These are phyloP conservation scores for Thaleichthys pacificus DNA, from an alignment of 2,797 vertebrate genomes.

Conservation along the genomic window DNA sequence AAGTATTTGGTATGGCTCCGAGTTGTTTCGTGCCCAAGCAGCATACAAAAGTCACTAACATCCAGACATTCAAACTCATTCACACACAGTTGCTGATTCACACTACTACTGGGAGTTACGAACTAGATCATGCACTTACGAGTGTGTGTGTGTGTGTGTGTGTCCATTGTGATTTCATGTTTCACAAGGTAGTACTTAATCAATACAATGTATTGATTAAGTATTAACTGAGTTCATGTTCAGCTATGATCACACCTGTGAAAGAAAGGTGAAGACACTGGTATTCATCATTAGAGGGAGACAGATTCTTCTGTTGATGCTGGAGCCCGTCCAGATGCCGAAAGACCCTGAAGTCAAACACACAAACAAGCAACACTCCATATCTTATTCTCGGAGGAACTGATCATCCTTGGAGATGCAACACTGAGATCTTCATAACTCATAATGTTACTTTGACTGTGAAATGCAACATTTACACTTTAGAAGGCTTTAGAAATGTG, in stretches of 20 bases:
- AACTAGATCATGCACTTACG: not conserved
- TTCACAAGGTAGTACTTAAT: not conserved
- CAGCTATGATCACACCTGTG: not conserved
- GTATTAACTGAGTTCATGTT: not conserved
- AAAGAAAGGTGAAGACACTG: not conserved
- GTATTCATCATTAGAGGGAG: slow-evolving; percentile 50
- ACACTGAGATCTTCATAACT: not conserved
- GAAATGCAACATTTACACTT: not conserved
- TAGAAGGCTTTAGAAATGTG: not conserved
- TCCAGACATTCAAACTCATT: too few relatives aligned
- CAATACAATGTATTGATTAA: not conserved
- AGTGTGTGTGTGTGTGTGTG: not conserved
- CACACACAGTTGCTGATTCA: too few relatives aligned
- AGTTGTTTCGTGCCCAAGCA: not conserved
- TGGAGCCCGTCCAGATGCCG: not conserved
- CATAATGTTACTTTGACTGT: not conserved
- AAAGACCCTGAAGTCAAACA: not conserved
- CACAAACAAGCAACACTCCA: not conserved
- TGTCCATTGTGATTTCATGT: not conserved
- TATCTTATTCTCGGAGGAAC: not conserved
- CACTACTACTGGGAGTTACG: not conserved
- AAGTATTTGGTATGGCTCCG: slow-evolving; percentile 30
- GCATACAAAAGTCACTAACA: too few relatives aligned
- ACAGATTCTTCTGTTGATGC: slow-evolving; percentile 24
- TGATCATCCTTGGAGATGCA: not conserved